Percentiles rank a stretch among this genome's conserved stretches.
phyloP scores from a whole-genome alignment of 1,140 invertebrate species.

The Arion vulgaris region DNA sequence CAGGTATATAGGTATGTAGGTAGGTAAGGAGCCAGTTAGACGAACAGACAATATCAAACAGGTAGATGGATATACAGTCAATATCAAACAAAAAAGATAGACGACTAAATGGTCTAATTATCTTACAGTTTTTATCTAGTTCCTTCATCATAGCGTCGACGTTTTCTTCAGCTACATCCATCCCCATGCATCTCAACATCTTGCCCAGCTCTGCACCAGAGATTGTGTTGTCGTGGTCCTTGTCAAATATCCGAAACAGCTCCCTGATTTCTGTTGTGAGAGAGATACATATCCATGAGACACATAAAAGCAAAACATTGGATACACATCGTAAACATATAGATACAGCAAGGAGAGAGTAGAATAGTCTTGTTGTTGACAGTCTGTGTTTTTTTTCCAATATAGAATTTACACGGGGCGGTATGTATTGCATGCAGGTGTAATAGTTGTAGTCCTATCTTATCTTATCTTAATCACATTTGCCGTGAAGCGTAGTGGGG shows the following conservation, averaged over 20 bases:
- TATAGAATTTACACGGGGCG: no score
- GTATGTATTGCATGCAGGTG: no score
- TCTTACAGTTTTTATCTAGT: conserved; percentile 97
- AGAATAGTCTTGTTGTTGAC: no score
- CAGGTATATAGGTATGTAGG: neutral
- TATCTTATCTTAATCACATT: no score
- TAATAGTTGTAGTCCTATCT: no score
- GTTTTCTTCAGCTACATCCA: conserved; percentile 99
- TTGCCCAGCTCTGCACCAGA: conserved; percentile 99
- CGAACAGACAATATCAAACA: neutral
- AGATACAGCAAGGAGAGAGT: no score
- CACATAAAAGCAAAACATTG: no score
- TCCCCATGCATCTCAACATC: conserved; percentile 98
- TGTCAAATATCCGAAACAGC: conserved; percentile 66
- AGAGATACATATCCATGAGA: no score
- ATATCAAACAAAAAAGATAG: neutral
- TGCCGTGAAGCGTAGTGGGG: no score
- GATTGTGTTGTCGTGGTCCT: conserved; percentile 97
- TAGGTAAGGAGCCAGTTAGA: neutral
- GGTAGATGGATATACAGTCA: neutral
- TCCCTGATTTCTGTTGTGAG: conserved; percentile 59
- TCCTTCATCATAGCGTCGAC: conserved; percentile 99
- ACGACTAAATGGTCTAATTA: neutral
- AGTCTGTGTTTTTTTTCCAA: no score
- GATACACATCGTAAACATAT: neutral